phyloP scores from a whole-genome alignment of 2,888 invertebrate genomes.

The Eupeodes latifasciatus region DNA sequence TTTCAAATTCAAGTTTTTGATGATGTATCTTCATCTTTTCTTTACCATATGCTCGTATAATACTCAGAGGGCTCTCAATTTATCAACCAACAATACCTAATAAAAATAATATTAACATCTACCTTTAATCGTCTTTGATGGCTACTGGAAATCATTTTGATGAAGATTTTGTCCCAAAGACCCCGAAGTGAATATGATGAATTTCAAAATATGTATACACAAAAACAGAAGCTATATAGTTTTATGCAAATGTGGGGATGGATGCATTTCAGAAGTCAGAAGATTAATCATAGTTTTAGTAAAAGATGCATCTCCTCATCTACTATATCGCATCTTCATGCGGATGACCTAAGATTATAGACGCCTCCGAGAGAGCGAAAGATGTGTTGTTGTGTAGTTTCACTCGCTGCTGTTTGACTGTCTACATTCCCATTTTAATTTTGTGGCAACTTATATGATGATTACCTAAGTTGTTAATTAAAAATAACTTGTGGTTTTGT shows the following conservation, averaged over 20 bases:
- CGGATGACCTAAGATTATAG: slow-evolving; percentile 62
- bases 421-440: slow-evolving; percentile 2
- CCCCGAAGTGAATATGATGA: slow-evolving; percentile 52
- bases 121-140: neutral
- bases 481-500: slow-evolving; percentile 18
- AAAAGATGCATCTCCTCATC: neutral
- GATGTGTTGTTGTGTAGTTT: slow-evolving; percentile 17
- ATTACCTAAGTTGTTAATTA: slow-evolving; percentile 53
- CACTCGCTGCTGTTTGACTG: neutral
- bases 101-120: neutral
- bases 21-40: slow-evolving; percentile 29
- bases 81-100: neutral
- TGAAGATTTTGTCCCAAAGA: slow-evolving; percentile 44
- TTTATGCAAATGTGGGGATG: slow-evolving; percentile 14
- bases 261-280: slow-evolving; percentile 12
- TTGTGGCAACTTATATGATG: slow-evolving; percentile 14
- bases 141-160: slow-evolving; percentile 66
- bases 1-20: neutral
- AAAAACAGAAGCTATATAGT: slow-evolving; percentile 16
- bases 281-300: slow-evolving; percentile 52
- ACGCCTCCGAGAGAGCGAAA: neutral
- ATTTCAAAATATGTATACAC: neutral
- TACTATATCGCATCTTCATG: neutral
- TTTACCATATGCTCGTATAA: neutral
- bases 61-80: slow-evolving; percentile 48